Evolutionary conservation across 2,113 vertebrate species (phyloP), one percentile per base, ranked within the genome.

Genomic region (Globicephala melas): DNA sequence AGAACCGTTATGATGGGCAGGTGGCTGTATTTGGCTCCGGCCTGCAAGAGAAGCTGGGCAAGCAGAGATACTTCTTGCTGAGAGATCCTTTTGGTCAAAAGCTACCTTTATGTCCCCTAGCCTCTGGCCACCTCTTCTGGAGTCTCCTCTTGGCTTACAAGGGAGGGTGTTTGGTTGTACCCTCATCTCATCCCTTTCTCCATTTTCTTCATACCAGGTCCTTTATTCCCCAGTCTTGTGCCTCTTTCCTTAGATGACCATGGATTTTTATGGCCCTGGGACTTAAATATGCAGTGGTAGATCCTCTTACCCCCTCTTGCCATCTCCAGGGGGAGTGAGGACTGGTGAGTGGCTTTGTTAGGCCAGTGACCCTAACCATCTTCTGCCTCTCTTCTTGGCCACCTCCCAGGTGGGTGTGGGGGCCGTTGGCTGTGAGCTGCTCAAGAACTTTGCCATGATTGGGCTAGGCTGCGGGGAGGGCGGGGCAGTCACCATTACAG

Each of bases 51-150:
- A 95, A 98, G 68, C 98, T 99, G 94, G 98, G 96, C 41, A 98
- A 98, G 90, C 99, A 99, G 97, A 99, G 99, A 65, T 99, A 99
- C 97, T 99, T 99, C 47, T 98, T 99, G 99, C 99, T 99, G 92
- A 98, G 99, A 92, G 38, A 68, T 2, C 20, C 41, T 36, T 0
- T 38, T 60, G 36, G 8, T 1, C 7, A 21, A 17, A 60, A 50
- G 25, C 62, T 73, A 12, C 58, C 20, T 73, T 80, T 17, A 73
- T 9, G 21, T 50, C 31, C 8, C 5, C 47, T 63, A 33, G 6
- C 8, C 4, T 53, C 28, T 17, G 55, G 9, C 26, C 8, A 18
- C 33, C 25, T n/a, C n/a, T 67, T 58, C 28, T 36, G 23, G 8
- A 7, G 38, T 44, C 4, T 68, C 67, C 7, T 47, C 31, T 8